Evolutionary conservation across 2,797 vertebrate genomes (phyloP).

Genomic region (Sphenodon punctatus): DNA sequence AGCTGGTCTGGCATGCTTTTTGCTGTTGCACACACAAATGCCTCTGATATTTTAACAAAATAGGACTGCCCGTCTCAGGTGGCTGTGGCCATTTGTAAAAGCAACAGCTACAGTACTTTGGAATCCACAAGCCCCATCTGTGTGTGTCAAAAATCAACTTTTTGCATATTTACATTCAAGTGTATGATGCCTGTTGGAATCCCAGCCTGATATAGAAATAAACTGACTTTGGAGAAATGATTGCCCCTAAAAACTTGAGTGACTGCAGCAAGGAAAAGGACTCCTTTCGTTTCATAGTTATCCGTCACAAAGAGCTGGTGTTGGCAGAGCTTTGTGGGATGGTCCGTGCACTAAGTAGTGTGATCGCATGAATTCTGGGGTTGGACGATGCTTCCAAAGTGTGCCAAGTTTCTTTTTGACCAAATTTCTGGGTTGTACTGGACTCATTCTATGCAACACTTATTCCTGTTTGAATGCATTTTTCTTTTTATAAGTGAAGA

Average conservation of each 20-base stretch:
- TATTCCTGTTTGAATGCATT: slow-evolving; percentile 64
- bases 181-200: neutral
- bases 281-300: neutral
- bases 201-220: neutral
- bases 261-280: neutral
- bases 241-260: neutral
- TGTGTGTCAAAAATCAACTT: too few relatives aligned
- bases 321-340: too few relatives aligned
- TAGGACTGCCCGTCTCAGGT: neutral
- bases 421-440: slow-evolving; percentile 84
- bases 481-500: slow-evolving; percentile 64
- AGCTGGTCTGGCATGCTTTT: slow-evolving; percentile 59
- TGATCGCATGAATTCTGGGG: slow-evolving; percentile 50
- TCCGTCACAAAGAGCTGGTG: neutral
- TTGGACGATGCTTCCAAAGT: slow-evolving; percentile 73
- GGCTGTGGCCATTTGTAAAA: neutral
- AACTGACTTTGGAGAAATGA: neutral
- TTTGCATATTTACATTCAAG: neutral
- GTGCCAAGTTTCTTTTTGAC: slow-evolving; percentile 84
- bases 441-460: slow-evolving; percentile 98
- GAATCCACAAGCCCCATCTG: too few relatives aligned
- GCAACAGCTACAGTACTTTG: neutral
- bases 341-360: neutral
- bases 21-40: slow-evolving; percentile 41
- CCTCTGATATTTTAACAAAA: neutral